phyloP scores from a whole-genome alignment of 2,113 vertebrate species.

The Hydrochoerus hydrochaeris region DNA sequence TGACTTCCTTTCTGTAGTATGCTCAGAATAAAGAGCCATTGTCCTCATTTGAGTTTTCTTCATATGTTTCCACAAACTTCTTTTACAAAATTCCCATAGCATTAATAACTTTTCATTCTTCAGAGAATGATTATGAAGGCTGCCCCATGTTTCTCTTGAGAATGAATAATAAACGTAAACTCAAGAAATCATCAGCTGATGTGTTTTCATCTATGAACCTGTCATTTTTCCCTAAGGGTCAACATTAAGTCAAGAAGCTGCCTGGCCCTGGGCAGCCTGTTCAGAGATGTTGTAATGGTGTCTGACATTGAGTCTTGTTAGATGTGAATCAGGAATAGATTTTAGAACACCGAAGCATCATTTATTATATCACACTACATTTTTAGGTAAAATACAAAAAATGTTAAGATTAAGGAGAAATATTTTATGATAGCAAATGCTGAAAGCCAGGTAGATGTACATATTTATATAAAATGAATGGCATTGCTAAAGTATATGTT shows the following conservation, averaged over 20 bases:
- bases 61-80: neutral
- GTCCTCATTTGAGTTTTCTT: slow-evolving; percentile 1
- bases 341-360: neutral
- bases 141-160: neutral
- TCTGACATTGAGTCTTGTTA: neutral
- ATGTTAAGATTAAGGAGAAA: neutral
- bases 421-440: slow-evolving; percentile 20
- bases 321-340: neutral
- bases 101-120: slow-evolving; percentile 1
- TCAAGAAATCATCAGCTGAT: neutral
- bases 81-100: neutral
- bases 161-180: neutral
- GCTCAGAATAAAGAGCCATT: neutral
- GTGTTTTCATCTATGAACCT: neutral
- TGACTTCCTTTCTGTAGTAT: neutral
- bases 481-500: neutral
- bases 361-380: neutral
- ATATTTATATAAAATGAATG: neutral
- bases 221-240: neutral
- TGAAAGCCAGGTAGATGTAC: neutral
- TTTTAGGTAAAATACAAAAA: slow-evolving; percentile 9
- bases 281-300: neutral
- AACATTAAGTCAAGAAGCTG: neutral
- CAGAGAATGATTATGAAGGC: neutral
- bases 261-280: neutral